Conservation (phyloP, 1,140 invertebrate species). For the Zophobas morio region DNA sequence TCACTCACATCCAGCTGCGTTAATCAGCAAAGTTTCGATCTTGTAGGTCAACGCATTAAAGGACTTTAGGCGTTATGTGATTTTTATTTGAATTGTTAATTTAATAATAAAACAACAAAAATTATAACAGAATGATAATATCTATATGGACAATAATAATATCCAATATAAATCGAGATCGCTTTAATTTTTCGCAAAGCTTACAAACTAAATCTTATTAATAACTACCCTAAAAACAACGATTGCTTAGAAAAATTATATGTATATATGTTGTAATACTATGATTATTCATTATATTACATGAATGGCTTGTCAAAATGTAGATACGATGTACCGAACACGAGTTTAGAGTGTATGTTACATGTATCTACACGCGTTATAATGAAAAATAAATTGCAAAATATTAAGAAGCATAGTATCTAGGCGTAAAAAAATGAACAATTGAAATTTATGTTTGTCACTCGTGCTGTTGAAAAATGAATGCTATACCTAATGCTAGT, state of each 20-base stretch:
- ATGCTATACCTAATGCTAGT: slow-evolving; percentile 20
- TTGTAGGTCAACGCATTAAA: not conserved
- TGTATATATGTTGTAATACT: slow-evolving; percentile 67
- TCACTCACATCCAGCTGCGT: too few species aligned
- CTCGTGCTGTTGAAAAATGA: slow-evolving; percentile 21
- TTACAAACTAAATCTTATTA: slow-evolving; percentile 68
- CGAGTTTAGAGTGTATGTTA: slow-evolving; percentile 56
- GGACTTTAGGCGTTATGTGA: slow-evolving; percentile 26
- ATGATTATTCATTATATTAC: slow-evolving; percentile 66
- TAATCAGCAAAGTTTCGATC: too few species aligned
- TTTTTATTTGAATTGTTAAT: slow-evolving; percentile 60
- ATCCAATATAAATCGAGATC: slow-evolving; percentile 65
- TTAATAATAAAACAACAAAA: slow-evolving; percentile 59
- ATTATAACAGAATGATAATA: slow-evolving; percentile 58
- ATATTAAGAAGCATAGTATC: slow-evolving; percentile 63
- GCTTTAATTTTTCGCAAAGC: slow-evolving; percentile 67
- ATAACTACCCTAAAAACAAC: slow-evolving; percentile 68
- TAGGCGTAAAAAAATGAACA: slow-evolving; percentile 24
- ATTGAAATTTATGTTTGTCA: slow-evolving; percentile 57
- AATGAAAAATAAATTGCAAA: slow-evolving; percentile 59
- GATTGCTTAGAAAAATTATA: slow-evolving; percentile 69
- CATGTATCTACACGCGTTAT: slow-evolving; percentile 61
- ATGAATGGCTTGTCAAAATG: slow-evolving; percentile 65
- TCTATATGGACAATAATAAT: slow-evolving; percentile 60
- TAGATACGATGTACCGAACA: slow-evolving; percentile 62